Base-by-base conservation (phyloP, 2,888 invertebrate genomes). In the Xylota sylvarum region DNA sequence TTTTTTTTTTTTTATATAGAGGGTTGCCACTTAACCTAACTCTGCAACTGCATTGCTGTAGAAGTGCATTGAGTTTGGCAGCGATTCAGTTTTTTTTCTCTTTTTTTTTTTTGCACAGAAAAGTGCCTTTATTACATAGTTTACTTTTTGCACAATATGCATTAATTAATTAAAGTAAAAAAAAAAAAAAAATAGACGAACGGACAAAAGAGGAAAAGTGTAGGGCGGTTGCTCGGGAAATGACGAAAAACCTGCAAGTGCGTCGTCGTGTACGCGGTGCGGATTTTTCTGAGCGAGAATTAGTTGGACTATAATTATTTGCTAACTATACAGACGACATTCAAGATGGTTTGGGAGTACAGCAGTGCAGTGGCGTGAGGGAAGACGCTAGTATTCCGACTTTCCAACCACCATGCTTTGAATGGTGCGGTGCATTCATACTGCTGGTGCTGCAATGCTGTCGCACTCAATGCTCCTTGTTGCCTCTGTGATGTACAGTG, bases 231-330 rank as follows among this genome's bases (percentile, higher is more conserved):
- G 55, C 81, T 62, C 3, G 50, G 27, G 23, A 70, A 65, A 48
- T 46, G 37, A 43, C 48, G 32, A 60, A 74, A 79, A 76, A 69
- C 48, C 62, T 69, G 27, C 76, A 70, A 65, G 64, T 85, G 64
- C 70, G 76, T 70, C 69, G 58, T 48, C 60, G 62, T 82, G 58
- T 14, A 35, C 19, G 40, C 56, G 70, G 30, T 72, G 67, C 46
- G 52, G 79, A 69, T 79, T 74, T 70, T 69, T 55, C 19, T 32
- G 35, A 80, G 69, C 69, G 52, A 77, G 52, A 77, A 85, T 81
- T 81, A 81, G 76, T 81, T 79, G 81, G 65, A 62, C 69, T 81
- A 76, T 64, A 76, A 60, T 81, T 65, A 81, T 85, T 76, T 65
- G 74, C 80, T 46, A 70, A 76, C 85, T 73, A 17, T 50, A 50